Conservation (phyloP, 2,113 vertebrate species). For the Phainopepla nitens region DNA sequence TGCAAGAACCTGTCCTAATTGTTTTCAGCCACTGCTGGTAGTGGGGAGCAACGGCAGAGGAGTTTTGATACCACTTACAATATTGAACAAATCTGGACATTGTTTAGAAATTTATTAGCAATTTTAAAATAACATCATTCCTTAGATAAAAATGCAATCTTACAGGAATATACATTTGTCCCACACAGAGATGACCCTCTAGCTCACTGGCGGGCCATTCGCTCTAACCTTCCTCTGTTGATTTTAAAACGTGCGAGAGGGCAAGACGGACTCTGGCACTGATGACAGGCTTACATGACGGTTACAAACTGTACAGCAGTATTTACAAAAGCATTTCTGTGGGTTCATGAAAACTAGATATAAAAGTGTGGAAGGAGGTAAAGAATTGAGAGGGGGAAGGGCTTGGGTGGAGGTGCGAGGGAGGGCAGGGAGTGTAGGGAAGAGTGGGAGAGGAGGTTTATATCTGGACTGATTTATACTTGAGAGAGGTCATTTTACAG, state of each 20-base stretch:
- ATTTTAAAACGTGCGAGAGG: conserved; percentile 89
- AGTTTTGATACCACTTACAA: conserved; percentile 77
- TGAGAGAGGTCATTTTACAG: conserved; percentile 47
- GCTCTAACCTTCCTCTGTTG: conserved; percentile 69
- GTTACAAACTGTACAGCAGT: conserved; percentile 93
- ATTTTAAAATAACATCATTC: conserved; percentile 99
- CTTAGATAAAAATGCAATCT: conserved; percentile 99
- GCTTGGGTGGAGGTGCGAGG: background rate
- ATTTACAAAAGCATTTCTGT: conserved; percentile 77
- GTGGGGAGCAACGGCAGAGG: background rate
- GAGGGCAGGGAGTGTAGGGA: background rate
- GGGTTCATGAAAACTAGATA: conserved; percentile 72
- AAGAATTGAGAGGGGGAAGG: conserved; percentile 18
- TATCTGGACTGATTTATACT: conserved; percentile 14
- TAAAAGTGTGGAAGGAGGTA: conserved; percentile 49
- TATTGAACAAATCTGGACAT: conserved; percentile 63
- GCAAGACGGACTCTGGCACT: conserved; percentile 90
- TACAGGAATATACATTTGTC: conserved; percentile 99
- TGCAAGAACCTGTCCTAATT: background rate
- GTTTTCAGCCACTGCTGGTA: background rate
- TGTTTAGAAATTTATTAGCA: conserved; percentile 96
- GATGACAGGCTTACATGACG: conserved; percentile 86
- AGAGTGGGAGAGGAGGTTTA: conserved; percentile 28
- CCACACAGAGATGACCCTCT: conserved; percentile 78
- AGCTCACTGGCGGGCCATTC: conserved; percentile 66